phyloP scores from a whole-genome alignment of 2,797 vertebrate genomes.

The Sphenopsis melanotis region DNA sequence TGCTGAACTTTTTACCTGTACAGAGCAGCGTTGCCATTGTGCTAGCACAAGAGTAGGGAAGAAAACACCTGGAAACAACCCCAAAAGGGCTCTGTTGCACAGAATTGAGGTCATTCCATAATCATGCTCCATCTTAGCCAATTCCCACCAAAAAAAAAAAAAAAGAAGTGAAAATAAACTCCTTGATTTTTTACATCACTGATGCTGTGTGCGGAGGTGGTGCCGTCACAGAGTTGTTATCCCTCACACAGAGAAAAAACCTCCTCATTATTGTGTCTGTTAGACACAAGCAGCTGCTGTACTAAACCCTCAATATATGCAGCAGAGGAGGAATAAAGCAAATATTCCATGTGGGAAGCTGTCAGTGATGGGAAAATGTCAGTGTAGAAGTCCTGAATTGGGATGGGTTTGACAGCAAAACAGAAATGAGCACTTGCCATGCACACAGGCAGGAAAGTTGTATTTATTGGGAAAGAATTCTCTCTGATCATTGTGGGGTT shows the following conservation, averaged over 20 bases:
- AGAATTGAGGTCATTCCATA: background rate
- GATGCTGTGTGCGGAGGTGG: background rate
- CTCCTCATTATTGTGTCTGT: background rate
- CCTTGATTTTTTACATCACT: background rate
- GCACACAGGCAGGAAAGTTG: background rate
- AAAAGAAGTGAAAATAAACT: background rate
- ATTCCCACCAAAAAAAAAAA: background rate
- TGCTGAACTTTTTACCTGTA: constrained; percentile 57
- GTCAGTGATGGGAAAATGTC: background rate
- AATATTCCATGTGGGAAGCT: background rate
- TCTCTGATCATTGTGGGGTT: background rate
- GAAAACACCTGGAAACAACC: background rate
- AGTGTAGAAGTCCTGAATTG: accelerated
- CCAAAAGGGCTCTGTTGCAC: background rate
- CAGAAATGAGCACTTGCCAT: accelerated
- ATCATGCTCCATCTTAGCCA: too few species aligned
- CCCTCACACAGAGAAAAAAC: background rate
- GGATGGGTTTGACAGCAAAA: background rate
- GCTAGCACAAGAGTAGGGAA: background rate
- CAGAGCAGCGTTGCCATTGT: background rate
- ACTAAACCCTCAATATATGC: background rate
- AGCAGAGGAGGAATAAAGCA: background rate
- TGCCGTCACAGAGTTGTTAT: background rate
- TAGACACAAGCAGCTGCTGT: background rate
- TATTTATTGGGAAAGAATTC: background rate